Base-by-base conservation (phyloP, 2,888 invertebrate genomes). In the Leptothorax acervorum region DNA sequence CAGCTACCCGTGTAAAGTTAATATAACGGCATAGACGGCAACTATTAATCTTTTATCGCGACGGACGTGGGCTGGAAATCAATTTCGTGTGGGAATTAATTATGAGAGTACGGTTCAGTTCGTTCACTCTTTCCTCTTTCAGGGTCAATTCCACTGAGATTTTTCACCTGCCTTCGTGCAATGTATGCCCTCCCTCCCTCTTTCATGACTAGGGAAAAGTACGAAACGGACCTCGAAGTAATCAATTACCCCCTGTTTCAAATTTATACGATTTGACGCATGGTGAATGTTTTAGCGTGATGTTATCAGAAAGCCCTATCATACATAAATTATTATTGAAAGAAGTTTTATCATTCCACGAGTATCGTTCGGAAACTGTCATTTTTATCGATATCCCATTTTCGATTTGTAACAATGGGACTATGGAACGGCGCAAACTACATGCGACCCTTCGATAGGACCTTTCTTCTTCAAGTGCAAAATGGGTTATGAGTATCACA, bases 401-500 rank as follows among this genome's bases (percentile, higher is more conserved):
- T 31, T 18, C 48, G 15, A 5, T 42, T 28, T 31, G 23, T 23
- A 45, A 51, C 39, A 15, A 15, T 31, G 18, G 35, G 42, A 60
- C 31, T 9, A 31, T 48, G 35, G 18, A 8, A 3, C 3, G 53
- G 18, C 70, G 62, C 39, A 51, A 15, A 42, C 12, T 63, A 63
- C 23, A 63, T 0, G 18, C 51, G 6, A 35, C 5, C 82, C 39
- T 51, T 57, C 82, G 78, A 48, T 51, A 75, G 51, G 62, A 81
- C 75, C 12, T 82, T 74, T 74, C 79, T 82, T 48, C 76, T 74
- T 74, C 84, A 48, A 74, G 79, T 73, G 66, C 70, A 83, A 90
- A 90, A 90, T 90, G 84, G 90, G 90, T 90, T 90, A 90, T 89
- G 89, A 87, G 90, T 89, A 86, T 71, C 90, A 78, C 71, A 79